These are phyloP conservation scores for Cervus canadensis DNA, from an alignment of 2,113 vertebrate genomes.

Conservation along the genomic window DNA sequence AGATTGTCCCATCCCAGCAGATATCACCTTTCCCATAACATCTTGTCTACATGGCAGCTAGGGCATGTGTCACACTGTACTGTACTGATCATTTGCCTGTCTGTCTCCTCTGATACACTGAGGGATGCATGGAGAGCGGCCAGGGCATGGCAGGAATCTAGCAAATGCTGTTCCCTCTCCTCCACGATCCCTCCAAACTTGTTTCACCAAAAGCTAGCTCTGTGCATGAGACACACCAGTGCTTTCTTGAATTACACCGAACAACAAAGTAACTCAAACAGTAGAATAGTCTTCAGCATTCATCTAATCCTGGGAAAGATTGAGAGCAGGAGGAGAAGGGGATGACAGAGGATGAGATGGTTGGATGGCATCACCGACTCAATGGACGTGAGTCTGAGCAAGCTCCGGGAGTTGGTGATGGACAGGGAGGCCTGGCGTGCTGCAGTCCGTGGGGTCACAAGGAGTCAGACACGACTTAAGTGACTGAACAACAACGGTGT, in stretches of 20 bases:
- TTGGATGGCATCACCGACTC: background rate
- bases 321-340: background rate
- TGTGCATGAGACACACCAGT: background rate
- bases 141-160: background rate
- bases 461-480: background rate
- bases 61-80: background rate
- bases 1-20: background rate
- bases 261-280: background rate
- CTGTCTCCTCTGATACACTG: background rate
- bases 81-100: background rate
- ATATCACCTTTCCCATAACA: background rate
- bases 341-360: background rate
- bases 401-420: background rate
- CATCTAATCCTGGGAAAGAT: background rate
- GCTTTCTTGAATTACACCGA: background rate
- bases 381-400: background rate
- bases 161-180: background rate
- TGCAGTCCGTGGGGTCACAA: background rate
- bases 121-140: background rate
- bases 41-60: background rate
- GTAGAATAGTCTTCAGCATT: background rate
- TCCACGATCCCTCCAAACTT: background rate
- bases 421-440: background rate
- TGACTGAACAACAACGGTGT: background rate
- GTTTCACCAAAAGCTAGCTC: background rate